These are phyloP conservation scores for Spilarctia lutea DNA, from an alignment of 2,888 invertebrate genomes.

Conservation along the genomic window DNA sequence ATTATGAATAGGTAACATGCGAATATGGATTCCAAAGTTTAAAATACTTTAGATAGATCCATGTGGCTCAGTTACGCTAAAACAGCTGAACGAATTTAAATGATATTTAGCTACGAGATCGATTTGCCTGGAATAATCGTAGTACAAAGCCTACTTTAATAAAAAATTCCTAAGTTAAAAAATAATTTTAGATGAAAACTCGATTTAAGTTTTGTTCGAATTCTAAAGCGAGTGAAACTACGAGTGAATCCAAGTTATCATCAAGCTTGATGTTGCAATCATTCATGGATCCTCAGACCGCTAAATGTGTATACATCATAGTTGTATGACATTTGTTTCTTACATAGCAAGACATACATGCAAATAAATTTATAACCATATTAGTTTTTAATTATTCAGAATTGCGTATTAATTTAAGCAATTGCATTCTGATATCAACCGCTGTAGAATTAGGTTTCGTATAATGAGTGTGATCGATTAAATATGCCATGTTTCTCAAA, in stretches of 20 bases:
- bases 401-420: slow-evolving; percentile 41
- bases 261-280: neutral
- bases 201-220: no score
- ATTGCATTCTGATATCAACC: slow-evolving; percentile 39
- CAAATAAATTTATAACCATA: slow-evolving; percentile 23
- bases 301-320: neutral
- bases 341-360: slow-evolving; percentile 8
- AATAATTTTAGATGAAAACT: no score
- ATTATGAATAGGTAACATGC: neutral
- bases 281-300: neutral
- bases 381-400: slow-evolving; percentile 28
- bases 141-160: no score
- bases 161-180: no score
- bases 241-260: neutral
- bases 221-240: neutral
- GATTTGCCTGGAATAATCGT: no score
- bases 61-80: no score
- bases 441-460: slow-evolving; percentile 36
- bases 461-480: slow-evolving; percentile 50
- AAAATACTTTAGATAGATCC: no score
- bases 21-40: no score
- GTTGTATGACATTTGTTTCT: slow-evolving; percentile 4
- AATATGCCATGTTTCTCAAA: slow-evolving; percentile 22
- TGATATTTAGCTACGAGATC: no score
- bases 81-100: no score